Base-by-base conservation (phyloP, 2,888 invertebrate genomes). In the Lottia scabra region DNA sequence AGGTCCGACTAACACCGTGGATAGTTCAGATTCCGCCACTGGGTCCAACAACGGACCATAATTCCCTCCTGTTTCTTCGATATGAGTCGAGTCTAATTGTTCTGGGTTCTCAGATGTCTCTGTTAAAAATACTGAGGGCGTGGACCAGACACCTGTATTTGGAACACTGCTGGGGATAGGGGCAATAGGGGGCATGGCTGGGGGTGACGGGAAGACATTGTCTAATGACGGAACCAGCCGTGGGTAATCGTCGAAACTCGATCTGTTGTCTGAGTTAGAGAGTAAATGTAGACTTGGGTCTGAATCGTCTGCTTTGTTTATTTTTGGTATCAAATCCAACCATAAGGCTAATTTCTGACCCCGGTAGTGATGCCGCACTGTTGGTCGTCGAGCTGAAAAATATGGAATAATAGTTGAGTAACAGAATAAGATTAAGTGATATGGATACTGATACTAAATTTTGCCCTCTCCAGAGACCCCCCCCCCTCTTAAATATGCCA, bases 261-360 rank as follows among this genome's bases (percentile, higher is more conserved):
- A 94, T 80, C 94, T 94, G 88, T 96, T 96, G 87, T 95, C 94
- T 75, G 95, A 94, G 80, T 94, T 93, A 76, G 93, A 93, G 1
- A 97, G 92, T 79, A 95, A 93, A 89, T 97, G 97, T 89, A 96
- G 95, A 0, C 94, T 93, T 63, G 95, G 92, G 94, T 96, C 95
- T 83, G 92, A 91, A 86, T 95, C 95, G 83, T 95, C 95, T 0
- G 94, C 94, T 80, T 94, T 93, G 90, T 95, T 91, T 80, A 94
- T 92, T 87, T 97, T 97, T 45, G 98, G 98, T 73, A 98, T 96
- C 68, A 98, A 91, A 87, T 97, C 96, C 73, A 97, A 90, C 98
- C 98, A 98, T 90, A 98, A 96, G 0, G 97, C 97, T 70, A 98
- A 92, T 79, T 97, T 96, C 90, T 97, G 97, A 1, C 97, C 97